These are phyloP conservation scores for Lophochroa leadbeateri DNA, from an alignment of 2,113 vertebrate species.

Conservation along the genomic window DNA sequence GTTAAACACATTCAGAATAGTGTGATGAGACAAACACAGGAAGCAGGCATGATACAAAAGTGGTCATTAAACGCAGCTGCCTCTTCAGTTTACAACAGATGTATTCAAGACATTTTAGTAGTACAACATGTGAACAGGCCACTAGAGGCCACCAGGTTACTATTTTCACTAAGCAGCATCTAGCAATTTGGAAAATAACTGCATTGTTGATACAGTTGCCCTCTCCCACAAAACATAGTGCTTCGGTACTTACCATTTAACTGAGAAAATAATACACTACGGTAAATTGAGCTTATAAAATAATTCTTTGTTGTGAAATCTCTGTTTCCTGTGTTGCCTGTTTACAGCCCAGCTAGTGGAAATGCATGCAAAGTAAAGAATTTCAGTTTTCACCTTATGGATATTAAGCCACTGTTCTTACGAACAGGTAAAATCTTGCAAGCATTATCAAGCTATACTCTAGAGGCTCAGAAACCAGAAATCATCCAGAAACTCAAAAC, in stretches of 20 bases:
- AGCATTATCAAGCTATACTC: neutral
- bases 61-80: neutral
- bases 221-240: neutral
- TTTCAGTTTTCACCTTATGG: neutral
- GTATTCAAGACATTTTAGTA: neutral
- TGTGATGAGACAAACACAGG: neutral
- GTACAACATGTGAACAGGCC: neutral
- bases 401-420: neutral
- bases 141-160: constrained; percentile 53
- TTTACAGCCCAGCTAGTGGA: neutral
- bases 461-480: neutral
- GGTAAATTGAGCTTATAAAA: neutral
- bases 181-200: neutral
- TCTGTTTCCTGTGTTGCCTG: neutral
- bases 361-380: neutral
- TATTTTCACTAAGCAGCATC: neutral
- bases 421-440: neutral
- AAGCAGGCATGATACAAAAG: neutral
- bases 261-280: neutral
- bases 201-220: neutral
- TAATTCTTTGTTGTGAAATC: neutral
- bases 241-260: neutral
- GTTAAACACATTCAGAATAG: neutral
- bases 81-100: neutral
- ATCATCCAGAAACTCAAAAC: neutral